These are phyloP conservation scores for Rhizomys pruinosus DNA, from an alignment of 2,113 vertebrate species.

Conservation along the genomic window DNA sequence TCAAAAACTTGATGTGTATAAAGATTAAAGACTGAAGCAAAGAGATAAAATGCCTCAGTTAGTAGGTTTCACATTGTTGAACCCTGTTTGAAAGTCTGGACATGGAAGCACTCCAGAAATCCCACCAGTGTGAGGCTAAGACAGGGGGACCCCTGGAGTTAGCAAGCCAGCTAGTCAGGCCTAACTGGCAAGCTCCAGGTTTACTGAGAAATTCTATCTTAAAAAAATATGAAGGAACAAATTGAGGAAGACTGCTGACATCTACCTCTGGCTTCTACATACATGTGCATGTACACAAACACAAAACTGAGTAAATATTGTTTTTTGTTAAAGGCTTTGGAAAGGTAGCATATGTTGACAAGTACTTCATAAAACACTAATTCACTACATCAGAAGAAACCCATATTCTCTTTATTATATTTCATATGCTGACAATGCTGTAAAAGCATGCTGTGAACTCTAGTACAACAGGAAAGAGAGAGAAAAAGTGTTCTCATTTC, in stretches of 20 bases:
- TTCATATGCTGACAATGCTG: neutral
- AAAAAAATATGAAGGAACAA: neutral
- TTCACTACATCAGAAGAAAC: neutral
- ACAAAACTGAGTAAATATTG: neutral
- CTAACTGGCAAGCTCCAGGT: neutral
- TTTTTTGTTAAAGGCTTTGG: neutral
- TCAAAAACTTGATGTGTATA: neutral
- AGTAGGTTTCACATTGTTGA: no score
- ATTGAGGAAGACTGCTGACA: neutral
- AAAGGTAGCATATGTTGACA: neutral
- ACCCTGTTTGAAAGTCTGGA: neutral
- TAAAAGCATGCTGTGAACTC: neutral
- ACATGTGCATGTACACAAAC: neutral
- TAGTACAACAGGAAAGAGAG: neutral
- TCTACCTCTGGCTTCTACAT: neutral
- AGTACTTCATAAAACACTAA: constrained; percentile 5
- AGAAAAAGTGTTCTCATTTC: neutral
- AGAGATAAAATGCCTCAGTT: no score
- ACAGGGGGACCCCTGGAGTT: no score
- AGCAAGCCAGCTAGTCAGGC: neutral
- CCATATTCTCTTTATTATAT: constrained; percentile 1
- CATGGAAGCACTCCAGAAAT: neutral
- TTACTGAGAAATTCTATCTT: no score
- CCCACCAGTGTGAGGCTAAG: neutral
- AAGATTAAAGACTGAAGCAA: neutral